Base-by-base conservation (phyloP, 2,888 invertebrate genomes). In the Xanthia togata region DNA sequence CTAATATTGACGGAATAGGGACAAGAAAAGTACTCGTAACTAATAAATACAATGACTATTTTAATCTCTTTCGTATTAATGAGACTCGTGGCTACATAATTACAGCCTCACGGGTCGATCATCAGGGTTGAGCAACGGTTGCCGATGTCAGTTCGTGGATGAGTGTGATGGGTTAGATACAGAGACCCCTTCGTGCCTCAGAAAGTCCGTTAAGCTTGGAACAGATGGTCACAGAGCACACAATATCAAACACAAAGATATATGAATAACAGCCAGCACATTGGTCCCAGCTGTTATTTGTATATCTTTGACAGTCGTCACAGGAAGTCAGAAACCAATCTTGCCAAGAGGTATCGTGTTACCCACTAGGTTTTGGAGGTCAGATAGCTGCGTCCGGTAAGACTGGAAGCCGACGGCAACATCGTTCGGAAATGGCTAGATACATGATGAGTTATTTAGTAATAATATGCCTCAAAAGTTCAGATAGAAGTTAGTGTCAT, bases 1-100 rank as follows among this genome's bases (percentile, higher is more conserved):
- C 14, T 50, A 57, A 57, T 80, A 64, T 35, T 78, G 26, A 50
- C 26, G 57, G 63, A 50, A 50, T 14, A 57, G 8, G 47, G 9
- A 12, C 14, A n/a, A 41, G 2, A 74, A n/a, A 31, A 70, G 50
- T n/a, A n/a, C n/a, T n/a, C n/a, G n/a, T n/a, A 53, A 50, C 23
- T 67, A 31, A 50, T 23, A 44, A 41, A 1, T 41, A 41, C 2
- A 11, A 8, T 38, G 41, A 31, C 14, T 62, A 35, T 23, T 50
- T 67, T 50, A 17, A 17, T 35, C 2, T 31, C 4, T 47, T 23
- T 4, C 12, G 12, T 55, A 55, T n/a, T n/a, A n/a, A 12, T 55
- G n/a, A 12, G n/a, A 12, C 55, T 55, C 23, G 4, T 4, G n/a
- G n/a, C n/a, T n/a, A n/a, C n/a, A 26, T 57, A 57, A 26, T 57